phyloP scores from a whole-genome alignment of 1,140 invertebrate genomes.

The Probaryconus sp. region DNA sequence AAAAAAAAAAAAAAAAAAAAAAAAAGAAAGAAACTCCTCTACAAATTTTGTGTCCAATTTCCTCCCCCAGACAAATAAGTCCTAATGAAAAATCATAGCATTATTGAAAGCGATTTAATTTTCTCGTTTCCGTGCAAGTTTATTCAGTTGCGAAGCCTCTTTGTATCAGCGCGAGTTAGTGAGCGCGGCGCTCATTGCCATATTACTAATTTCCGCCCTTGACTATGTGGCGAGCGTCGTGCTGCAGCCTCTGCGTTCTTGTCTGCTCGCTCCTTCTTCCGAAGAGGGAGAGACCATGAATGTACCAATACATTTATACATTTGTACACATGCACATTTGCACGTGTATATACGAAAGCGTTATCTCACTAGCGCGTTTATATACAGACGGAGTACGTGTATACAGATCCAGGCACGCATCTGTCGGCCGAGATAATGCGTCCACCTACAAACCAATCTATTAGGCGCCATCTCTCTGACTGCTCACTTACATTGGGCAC shows the following conservation, averaged over 20 bases:
- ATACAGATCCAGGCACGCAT: constrained; percentile 41
- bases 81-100: background rate
- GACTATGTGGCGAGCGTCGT: constrained; percentile 50
- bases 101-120: constrained; percentile 16
- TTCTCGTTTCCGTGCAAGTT: constrained; percentile 4
- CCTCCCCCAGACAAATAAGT: too few species aligned
- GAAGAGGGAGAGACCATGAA: constrained; percentile 38
- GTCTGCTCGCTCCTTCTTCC: constrained; percentile 28
- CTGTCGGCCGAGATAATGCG: constrained; percentile 72
- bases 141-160: constrained; percentile 26
- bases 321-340: constrained; percentile 9
- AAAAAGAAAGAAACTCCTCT: too few species aligned
- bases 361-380: constrained; percentile 39
- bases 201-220: constrained; percentile 77
- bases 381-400: constrained; percentile 16
- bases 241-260: constrained; percentile 38
- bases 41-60: too few species aligned
- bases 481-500: constrained; percentile 75
- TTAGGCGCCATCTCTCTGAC: constrained; percentile 78
- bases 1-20: too few species aligned
- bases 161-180: constrained; percentile 51
- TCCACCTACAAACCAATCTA: constrained; percentile 79
- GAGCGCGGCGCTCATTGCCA: constrained; percentile 71
- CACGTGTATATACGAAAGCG: constrained; percentile 22
- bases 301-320: too few species aligned